Percentiles rank a stretch among this genome's conserved stretches.
phyloP scores from a whole-genome alignment of 2,113 vertebrate genomes.

The Sporophila hypoxantha region DNA sequence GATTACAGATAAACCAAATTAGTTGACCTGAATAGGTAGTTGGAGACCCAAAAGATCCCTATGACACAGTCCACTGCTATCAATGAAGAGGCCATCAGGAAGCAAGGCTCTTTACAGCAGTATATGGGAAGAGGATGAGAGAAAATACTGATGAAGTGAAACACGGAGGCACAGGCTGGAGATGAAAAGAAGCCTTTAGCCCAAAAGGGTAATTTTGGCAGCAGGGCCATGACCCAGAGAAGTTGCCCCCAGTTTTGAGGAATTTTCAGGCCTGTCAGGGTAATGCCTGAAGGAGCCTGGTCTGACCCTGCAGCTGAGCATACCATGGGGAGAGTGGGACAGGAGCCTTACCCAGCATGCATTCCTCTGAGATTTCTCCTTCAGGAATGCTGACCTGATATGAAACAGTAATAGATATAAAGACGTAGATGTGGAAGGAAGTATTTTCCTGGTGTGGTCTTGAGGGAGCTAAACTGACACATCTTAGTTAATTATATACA shows the following conservation, averaged over 20 bases:
- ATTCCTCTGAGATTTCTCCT: not conserved
- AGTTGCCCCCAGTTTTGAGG: not conserved
- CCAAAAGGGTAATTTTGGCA: fast-evolving
- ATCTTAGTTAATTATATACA: not conserved
- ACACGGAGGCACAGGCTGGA: not conserved
- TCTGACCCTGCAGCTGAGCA: not conserved
- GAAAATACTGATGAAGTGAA: not conserved
- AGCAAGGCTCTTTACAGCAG: not conserved
- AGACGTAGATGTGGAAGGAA: not conserved
- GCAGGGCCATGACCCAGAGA: not conserved
- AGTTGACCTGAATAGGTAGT: not conserved
- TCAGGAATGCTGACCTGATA: not conserved
- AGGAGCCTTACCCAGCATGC: not conserved
- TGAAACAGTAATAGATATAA: not conserved
- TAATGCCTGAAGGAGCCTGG: not conserved
- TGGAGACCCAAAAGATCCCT: not conserved
- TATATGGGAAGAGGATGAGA: not conserved
- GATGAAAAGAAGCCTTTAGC: not conserved
- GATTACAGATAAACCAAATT: not conserved
- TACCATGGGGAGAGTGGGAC: not conserved
- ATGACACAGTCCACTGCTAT: not conserved
- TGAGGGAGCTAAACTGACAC: not conserved
- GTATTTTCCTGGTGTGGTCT: not conserved
- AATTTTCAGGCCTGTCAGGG: not conserved
- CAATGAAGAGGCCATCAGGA: not conserved